Evolutionary conservation across 2,113 vertebrate genomes (phyloP).

Genomic region (Glaucomys volans): DNA sequence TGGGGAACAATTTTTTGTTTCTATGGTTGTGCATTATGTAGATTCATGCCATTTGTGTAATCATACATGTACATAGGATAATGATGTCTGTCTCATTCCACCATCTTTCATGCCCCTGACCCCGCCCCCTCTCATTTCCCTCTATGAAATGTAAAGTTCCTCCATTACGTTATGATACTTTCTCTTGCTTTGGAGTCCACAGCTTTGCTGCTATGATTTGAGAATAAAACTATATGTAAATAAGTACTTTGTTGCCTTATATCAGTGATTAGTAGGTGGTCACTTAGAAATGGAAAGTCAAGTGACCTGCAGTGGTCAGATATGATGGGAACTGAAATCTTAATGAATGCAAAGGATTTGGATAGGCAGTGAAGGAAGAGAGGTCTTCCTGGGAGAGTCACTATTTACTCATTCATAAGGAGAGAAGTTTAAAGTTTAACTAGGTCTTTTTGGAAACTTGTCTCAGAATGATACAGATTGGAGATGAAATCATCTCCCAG

Average conservation of each 20-base stretch:
- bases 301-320: background rate
- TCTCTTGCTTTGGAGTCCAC: background rate
- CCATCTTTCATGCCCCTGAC: too few relatives aligned
- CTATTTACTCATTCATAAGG: constrained; percentile 7
- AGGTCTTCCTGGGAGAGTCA: background rate
- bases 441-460: background rate
- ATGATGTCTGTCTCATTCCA: too few relatives aligned
- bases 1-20: too few relatives aligned
- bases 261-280: background rate
- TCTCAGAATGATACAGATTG: background rate
- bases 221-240: background rate
- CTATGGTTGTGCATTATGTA: too few relatives aligned
- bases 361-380: background rate
- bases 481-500: background rate
- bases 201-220: constrained; percentile 35
- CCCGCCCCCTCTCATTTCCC: too few relatives aligned
- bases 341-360: background rate
- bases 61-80: too few relatives aligned
- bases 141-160: too few relatives aligned
- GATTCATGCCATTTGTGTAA: too few relatives aligned
- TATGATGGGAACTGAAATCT: background rate
- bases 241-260: background rate
- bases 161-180: background rate
- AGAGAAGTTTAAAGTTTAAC: background rate
- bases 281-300: background rate